These are phyloP conservation scores for Hippolais icterina DNA, from an alignment of 2,113 vertebrate genomes.

Conservation along the genomic window DNA sequence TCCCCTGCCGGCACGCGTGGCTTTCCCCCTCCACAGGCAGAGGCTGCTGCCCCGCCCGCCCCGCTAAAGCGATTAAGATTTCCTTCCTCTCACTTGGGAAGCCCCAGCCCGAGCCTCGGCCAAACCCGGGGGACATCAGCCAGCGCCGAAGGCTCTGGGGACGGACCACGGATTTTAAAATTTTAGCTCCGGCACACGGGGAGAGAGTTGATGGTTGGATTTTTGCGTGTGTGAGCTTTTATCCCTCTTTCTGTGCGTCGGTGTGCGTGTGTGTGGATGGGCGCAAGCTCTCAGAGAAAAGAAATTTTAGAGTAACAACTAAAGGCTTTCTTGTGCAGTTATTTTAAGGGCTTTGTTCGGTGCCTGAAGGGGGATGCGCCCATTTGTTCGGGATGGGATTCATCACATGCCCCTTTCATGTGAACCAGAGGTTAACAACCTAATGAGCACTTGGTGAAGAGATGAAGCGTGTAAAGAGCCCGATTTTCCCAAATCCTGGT, in stretches of 20 bases:
- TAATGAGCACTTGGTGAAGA: conserved; percentile 83
- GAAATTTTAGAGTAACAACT: conserved; percentile 75
- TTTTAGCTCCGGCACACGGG: background rate
- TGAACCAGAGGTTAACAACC: conserved; percentile 87
- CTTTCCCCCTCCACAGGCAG: background rate
- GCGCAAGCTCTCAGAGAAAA: conserved; percentile 49
- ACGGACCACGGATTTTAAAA: background rate
- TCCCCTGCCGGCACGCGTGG: background rate
- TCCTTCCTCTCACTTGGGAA: background rate
- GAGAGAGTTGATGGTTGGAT: background rate
- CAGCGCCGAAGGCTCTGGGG: background rate
- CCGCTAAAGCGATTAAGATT: background rate
- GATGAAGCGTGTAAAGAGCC: conserved; percentile 85
- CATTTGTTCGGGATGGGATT: conserved; percentile 73
- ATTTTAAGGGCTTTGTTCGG: conserved; percentile 77
- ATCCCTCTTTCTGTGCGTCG: background rate
- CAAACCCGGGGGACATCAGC: background rate
- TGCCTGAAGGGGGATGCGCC: conserved; percentile 81
- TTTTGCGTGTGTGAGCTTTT: background rate
- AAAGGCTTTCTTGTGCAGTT: conserved; percentile 73
- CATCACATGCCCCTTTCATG: conserved; percentile 78
- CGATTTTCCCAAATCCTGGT: conserved; percentile 72
- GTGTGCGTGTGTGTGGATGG: conserved; percentile 28
- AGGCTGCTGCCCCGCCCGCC: background rate
- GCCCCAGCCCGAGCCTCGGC: background rate